Evolutionary conservation across 1,140 invertebrate genomes (phyloP), one percentile per base, ranked within the genome.

Genomic region (Globodera ellingtonae): DNA sequence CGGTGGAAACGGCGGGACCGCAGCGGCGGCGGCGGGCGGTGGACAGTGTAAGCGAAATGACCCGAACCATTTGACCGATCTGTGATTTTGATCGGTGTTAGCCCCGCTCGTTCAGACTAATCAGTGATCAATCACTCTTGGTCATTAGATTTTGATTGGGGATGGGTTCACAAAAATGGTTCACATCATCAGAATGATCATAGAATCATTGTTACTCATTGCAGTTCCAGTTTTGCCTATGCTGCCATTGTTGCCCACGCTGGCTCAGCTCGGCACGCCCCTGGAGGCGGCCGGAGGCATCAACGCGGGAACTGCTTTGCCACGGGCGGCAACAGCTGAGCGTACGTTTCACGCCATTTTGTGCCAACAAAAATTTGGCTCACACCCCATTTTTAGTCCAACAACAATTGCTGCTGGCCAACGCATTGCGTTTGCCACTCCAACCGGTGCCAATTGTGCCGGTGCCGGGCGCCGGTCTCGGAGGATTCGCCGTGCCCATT

Each of bases 181-280:
- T 35, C 35, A 35, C 35, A 35, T 35, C 35, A 35, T 35, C 35
- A 21, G 13, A 15, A 13, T 21, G 59, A 65, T 15, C 13, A 65
- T 1, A 65, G 3, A 65, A 2, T 2, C 1, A 21, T 13, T 13
- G 59, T 21, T 15, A 21, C 59, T 15, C 1, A 65, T 65, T 65
- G 70, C 18, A 52, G 70, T 62, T 1, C 73, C 73, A n/a, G 24
- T 18, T 21, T 70, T 24, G 67, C 67, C 67, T 10, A 47, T 35
- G 46, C 35, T 70, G 8, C 46, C 67, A 21, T 47, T 70, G 35
- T 44, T 70, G 67, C 67, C 67, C n/a, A 70, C 67, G 10, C 67
- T 70, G 21, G 67, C 24, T 5, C 67, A 70, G 67, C 67, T 70
- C 10, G 67, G 67, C 67, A 13, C 56, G 4, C 56, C 18, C 2